phyloP scores from a whole-genome alignment of 2,888 invertebrate genomes.

The Bembecia ichneumoniformis region DNA sequence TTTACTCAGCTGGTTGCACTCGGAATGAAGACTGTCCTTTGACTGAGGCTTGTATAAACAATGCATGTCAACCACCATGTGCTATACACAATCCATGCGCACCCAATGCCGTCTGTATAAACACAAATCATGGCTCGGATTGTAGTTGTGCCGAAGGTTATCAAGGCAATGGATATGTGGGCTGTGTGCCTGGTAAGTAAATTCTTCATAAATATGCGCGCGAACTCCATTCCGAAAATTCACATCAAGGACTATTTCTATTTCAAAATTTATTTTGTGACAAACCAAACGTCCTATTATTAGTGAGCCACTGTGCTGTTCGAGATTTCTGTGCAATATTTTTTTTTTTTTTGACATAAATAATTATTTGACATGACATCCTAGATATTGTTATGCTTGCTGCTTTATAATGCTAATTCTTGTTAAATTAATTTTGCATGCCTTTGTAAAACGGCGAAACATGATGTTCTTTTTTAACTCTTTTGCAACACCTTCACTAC shows the following conservation, averaged over 20 bases:
- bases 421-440: too few relatives aligned
- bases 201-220: not conserved
- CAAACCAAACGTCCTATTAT: not conserved
- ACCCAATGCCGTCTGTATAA: conserved; percentile 87
- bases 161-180: conserved; percentile 88
- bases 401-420: too few relatives aligned
- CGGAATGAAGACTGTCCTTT: conserved; percentile 87
- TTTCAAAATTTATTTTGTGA: not conserved
- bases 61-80: conserved; percentile 89
- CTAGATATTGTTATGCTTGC: too few relatives aligned
- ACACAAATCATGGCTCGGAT: conserved; percentile 88
- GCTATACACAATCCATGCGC: conserved; percentile 88
- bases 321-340: too few relatives aligned
- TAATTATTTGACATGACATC: too few relatives aligned
- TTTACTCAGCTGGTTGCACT: conserved; percentile 85
- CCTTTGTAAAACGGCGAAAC: too few relatives aligned
- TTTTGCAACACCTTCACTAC: too few relatives aligned
- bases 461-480: too few relatives aligned
- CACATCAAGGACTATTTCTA: not conserved
- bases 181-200: conserved; percentile 81
- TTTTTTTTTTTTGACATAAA: too few relatives aligned
- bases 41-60: conserved; percentile 89
- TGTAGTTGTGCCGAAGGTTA: conserved; percentile 89
- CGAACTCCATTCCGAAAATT: not conserved
- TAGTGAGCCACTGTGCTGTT: not conserved